Evolutionary conservation across 1,140 invertebrate species (phyloP).

Genomic region (Sarcophaga peregrina): DNA sequence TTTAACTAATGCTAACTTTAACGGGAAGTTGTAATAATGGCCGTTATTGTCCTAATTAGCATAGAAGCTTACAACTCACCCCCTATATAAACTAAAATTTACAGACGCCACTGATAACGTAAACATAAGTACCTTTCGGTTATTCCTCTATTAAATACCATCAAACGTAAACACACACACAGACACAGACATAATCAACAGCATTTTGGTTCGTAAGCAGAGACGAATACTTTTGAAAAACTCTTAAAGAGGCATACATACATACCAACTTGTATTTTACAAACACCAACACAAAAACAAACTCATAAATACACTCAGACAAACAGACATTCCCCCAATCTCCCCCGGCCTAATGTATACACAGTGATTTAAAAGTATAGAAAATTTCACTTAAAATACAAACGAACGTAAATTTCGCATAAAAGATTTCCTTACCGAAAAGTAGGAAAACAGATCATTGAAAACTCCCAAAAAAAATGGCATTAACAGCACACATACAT

Average conservation of each 20-base stretch:
- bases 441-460: constrained; percentile 15
- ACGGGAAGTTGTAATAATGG: too few relatives aligned
- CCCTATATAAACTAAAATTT: too few relatives aligned
- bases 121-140: background rate
- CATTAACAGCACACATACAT: constrained; percentile 13
- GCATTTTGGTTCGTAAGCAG: background rate
- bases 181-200: background rate
- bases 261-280: background rate
- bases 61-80: too few relatives aligned
- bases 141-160: background rate
- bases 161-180: background rate
- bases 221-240: constrained; percentile 12
- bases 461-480: constrained; percentile 23
- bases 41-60: too few relatives aligned
- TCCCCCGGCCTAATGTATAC: too few relatives aligned
- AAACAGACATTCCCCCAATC: too few relatives aligned
- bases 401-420: constrained; percentile 28
- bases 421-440: constrained; percentile 22
- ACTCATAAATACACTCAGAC: too few relatives aligned
- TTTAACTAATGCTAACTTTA: too few relatives aligned
- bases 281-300: too few relatives aligned
- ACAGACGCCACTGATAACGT: background rate
- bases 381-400: constrained; percentile 19
- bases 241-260: background rate
- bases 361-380: background rate